Evolutionary conservation across 1,140 invertebrate species (phyloP).

Genomic region (Micrasema minimum): DNA sequence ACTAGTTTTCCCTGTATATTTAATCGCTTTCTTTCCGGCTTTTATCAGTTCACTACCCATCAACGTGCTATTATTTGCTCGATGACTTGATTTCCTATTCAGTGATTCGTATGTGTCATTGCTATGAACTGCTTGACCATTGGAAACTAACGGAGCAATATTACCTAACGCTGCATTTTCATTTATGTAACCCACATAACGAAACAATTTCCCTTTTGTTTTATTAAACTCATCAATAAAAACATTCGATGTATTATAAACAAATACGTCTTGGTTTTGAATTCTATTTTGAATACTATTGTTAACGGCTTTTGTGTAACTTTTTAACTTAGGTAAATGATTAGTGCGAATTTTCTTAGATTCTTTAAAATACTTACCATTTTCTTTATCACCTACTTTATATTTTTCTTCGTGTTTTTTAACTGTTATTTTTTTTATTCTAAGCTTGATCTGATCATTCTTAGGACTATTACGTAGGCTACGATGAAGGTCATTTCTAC

Average conservation of each 20-base stretch:
- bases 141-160: background rate
- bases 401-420: background rate
- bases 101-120: background rate
- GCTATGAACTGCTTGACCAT: background rate
- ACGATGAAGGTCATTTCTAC: background rate
- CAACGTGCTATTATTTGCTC: slow-evolving; percentile 24
- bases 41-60: slow-evolving; percentile 5
- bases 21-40: slow-evolving; percentile 40
- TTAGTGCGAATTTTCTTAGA: no score
- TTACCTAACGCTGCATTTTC: background rate
- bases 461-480: background rate
- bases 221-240: background rate
- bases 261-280: background rate
- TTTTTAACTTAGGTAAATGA: no score
- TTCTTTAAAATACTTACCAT: background rate
- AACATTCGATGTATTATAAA: background rate
- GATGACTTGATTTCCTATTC: slow-evolving; percentile 1
- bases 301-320: no score
- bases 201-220: background rate
- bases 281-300: background rate
- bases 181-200: background rate
- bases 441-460: background rate
- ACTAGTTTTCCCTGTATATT: slow-evolving; percentile 40
- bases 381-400: background rate
- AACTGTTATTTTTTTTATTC: background rate